These are phyloP conservation scores for Gymnoscopelus microlampas DNA, from an alignment of 2,797 vertebrate species.

Conservation along the genomic window DNA sequence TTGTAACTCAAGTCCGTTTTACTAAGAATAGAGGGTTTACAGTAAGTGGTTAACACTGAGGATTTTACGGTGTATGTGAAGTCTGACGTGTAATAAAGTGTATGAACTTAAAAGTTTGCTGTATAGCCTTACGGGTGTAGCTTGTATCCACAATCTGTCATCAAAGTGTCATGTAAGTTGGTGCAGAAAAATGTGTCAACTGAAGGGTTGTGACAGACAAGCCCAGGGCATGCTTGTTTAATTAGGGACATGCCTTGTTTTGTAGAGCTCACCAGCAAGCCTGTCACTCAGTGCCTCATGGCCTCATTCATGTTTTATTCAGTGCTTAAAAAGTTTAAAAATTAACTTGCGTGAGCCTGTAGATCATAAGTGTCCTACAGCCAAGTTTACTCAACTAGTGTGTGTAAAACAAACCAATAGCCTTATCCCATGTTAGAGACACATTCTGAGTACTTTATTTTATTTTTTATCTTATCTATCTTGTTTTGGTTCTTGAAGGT, in stretches of 20 bases:
- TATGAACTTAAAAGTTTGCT: conserved; percentile 38
- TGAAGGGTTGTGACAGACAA: conserved; percentile 51
- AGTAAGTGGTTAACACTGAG: no score
- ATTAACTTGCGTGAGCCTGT: conserved; percentile 11
- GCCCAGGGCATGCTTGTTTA: conserved; percentile 58
- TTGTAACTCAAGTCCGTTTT: no score
- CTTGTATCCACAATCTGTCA: conserved; percentile 53
- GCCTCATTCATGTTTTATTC: conserved; percentile 36
- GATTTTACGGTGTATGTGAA: no score
- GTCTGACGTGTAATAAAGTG: not conserved
- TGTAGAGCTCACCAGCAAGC: conserved; percentile 38
- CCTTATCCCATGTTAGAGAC: no score
- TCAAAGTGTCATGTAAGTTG: conserved; percentile 42
- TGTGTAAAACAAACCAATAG: no score
- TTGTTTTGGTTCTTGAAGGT: no score
- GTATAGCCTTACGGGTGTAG: conserved; percentile 26
- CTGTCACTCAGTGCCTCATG: conserved; percentile 30
- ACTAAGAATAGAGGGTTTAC: no score
- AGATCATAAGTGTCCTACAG: conserved; percentile 17
- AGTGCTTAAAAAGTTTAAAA: conserved; percentile 22
- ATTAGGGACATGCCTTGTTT: conserved; percentile 55
- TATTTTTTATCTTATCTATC: no score
- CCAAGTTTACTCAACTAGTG: not conserved
- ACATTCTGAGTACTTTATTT: no score
- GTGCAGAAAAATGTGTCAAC: conserved; percentile 48